A percentile compares a stretch with the other conserved stretches of the same genome.
Conservation (phyloP, 2,888 invertebrate species). For the Microctonus aethiopoides region DNA sequence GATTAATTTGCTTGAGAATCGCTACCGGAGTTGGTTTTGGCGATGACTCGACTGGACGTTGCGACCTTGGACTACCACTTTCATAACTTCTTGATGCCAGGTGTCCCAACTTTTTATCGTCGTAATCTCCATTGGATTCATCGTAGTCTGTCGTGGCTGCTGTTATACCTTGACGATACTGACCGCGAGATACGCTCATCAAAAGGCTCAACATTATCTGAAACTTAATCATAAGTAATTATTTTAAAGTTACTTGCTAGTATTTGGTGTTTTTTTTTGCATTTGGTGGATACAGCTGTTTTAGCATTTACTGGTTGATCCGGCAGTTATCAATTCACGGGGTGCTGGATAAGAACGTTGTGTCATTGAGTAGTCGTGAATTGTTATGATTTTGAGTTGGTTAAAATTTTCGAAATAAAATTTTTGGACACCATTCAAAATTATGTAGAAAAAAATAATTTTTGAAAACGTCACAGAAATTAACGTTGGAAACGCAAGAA, state of each 20-base stretch:
- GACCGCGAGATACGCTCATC: conserved; percentile 68
- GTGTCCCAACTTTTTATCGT: conserved; percentile 50
- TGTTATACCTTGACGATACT: conserved; percentile 52
- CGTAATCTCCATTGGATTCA: conserved; percentile 66
- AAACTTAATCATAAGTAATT: conserved; percentile 22
- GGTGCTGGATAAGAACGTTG: not conserved
- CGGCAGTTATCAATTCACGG: not conserved
- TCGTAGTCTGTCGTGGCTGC: conserved; percentile 54
- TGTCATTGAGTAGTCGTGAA: not conserved
- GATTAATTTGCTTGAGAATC: conserved; percentile 89
- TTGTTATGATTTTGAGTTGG: conserved; percentile 5
- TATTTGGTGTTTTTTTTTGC: not conserved
- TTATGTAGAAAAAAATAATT: conserved; percentile 45
- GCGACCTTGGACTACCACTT: conserved; percentile 63
- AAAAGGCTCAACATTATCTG: conserved; percentile 65
- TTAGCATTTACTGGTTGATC: not conserved
- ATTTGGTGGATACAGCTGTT: not conserved
- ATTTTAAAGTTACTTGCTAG: not conserved
- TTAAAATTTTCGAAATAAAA: conserved; percentile 50
- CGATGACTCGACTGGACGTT: conserved; percentile 60
- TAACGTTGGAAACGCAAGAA: conserved; percentile 42
- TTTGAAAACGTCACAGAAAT: conserved; percentile 44
- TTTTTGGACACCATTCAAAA: conserved; percentile 48
- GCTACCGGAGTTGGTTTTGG: conserved; percentile 76
- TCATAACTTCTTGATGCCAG: conserved; percentile 69